Evolutionary conservation across 1,140 invertebrate species (phyloP).

Genomic region (Drepana arcuata): DNA sequence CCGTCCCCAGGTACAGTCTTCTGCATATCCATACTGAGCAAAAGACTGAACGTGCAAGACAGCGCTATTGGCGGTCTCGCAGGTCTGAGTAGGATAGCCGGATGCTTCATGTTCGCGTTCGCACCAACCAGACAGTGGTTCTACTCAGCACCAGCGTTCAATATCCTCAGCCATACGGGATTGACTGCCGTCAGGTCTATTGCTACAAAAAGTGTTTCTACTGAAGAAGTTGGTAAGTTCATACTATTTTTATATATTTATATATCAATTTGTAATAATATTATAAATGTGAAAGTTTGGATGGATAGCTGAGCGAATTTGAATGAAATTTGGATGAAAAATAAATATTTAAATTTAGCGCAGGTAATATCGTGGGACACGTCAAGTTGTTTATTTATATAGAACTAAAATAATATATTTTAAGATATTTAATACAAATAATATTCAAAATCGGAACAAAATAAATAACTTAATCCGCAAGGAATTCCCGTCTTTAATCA

Average conservation of each 20-base stretch:
- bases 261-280: no score
- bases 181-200: slow-evolving; percentile 73
- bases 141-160: slow-evolving; percentile 65
- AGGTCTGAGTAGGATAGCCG: slow-evolving; percentile 66
- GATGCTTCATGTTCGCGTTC: slow-evolving; percentile 61
- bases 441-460: no score
- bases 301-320: no score
- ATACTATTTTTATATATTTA: slow-evolving; percentile 1
- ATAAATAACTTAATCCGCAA: no score
- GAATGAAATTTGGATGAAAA: no score
- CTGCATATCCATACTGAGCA: slow-evolving; percentile 59
- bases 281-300: no score
- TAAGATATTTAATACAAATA: no score
- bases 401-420: no score
- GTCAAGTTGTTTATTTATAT: no score
- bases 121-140: slow-evolving; percentile 57
- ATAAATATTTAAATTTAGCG: no score
- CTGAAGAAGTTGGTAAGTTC: slow-evolving; percentile 65
- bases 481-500: no score
- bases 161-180: slow-evolving; percentile 72
- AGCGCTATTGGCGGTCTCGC: slow-evolving; percentile 58
- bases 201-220: slow-evolving; percentile 72
- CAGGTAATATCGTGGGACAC: no score
- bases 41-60: slow-evolving; percentile 55
- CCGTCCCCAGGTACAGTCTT: slow-evolving; percentile 63